Evolutionary conservation across 1,140 invertebrate species (phyloP).

Genomic region (Pseudomyrmex dendroicus): DNA sequence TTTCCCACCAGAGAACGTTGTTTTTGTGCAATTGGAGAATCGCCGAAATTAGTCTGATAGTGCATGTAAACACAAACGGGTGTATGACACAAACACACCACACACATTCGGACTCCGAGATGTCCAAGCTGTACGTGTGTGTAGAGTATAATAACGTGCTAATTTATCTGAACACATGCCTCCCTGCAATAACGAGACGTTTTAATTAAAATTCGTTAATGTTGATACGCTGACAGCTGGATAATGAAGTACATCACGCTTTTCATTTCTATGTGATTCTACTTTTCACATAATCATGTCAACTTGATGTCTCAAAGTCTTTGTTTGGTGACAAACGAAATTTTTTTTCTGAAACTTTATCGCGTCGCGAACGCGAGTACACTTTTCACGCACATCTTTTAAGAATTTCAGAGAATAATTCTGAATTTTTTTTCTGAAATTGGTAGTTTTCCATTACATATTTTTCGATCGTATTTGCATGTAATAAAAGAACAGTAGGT

Average conservation of each 20-base stretch:
- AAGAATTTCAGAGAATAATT: slow-evolving; percentile 15
- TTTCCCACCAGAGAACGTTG: slow-evolving; percentile 41
- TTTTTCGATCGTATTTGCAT: no score
- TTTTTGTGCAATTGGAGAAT: slow-evolving; percentile 31
- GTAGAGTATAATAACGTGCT: slow-evolving; percentile 4
- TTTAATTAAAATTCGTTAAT: slow-evolving; percentile 62
- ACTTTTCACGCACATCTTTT: neutral
- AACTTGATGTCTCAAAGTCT: slow-evolving; percentile 8
- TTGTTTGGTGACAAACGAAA: slow-evolving; percentile 10
- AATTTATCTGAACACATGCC: slow-evolving; percentile 44
- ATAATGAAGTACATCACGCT: slow-evolving; percentile 40
- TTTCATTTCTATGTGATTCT: slow-evolving; percentile 22
- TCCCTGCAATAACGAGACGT: slow-evolving; percentile 29
- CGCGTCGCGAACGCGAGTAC: neutral
- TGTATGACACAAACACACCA: slow-evolving; percentile 6
- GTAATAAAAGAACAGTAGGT: no score
- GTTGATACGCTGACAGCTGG: slow-evolving; percentile 36
- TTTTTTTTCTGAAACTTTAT: slow-evolving; percentile 12
- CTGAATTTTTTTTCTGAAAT: neutral
- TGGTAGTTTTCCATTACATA: neutral
- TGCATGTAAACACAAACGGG: neutral
- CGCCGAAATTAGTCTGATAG: slow-evolving; percentile 1
- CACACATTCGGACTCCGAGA: slow-evolving; percentile 19
- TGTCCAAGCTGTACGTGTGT: neutral
- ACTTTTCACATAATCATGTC: slow-evolving; percentile 30